Evolutionary conservation across 2,888 invertebrate genomes (phyloP), one percentile per base, ranked within the genome.

Genomic region (Andrena haemorrhoa): DNA sequence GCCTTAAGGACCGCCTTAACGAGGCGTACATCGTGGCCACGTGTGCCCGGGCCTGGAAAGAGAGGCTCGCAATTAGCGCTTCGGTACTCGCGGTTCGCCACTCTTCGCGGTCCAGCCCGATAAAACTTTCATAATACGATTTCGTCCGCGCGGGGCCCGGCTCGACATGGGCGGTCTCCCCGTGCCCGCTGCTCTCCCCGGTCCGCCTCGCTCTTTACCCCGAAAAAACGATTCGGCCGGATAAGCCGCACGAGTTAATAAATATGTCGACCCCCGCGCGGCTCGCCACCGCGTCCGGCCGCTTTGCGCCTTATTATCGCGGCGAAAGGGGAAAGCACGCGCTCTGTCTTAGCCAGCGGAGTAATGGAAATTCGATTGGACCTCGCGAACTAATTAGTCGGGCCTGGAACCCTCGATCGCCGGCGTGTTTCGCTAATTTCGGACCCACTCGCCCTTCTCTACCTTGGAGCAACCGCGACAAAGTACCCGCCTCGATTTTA

Each of bases 161-260:
- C 75, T 81, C 91, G 83, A 89, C 90, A 86, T 91, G 91, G 91
- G 91, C 88, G 91, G 91, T 91, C 89, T 74, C 71, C 72, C 31
- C 31, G 61, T 35, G 33, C 33, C 31, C 29, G 2, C n/a, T 20
- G 33, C 7, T 26, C 7, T 26, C 29, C 20, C 23, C 61, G 80
- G 75, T 75, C 76, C 86, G 80, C 69, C 81, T 76, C 23, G 56
- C 10, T 56, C 56, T 75, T 83, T 79, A 70, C 83, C 56, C 68
- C 61, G 80, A 76, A 75, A 82, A 70, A 29, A 35, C 66, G 72
- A 82, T 80, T 78, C 75, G 47, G 16, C 53, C 7, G 73, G 87
- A 88, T 88, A 88, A 87, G 73, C 79, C 23, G 47, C 23, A 20
- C 66, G 72, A 84, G 82, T 88, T 84, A 82, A 86, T 87, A 88